Evolutionary conservation across 35 echinoderm and acorn worm species (phyloP).

Genomic region (Amphiura filiformis): DNA sequence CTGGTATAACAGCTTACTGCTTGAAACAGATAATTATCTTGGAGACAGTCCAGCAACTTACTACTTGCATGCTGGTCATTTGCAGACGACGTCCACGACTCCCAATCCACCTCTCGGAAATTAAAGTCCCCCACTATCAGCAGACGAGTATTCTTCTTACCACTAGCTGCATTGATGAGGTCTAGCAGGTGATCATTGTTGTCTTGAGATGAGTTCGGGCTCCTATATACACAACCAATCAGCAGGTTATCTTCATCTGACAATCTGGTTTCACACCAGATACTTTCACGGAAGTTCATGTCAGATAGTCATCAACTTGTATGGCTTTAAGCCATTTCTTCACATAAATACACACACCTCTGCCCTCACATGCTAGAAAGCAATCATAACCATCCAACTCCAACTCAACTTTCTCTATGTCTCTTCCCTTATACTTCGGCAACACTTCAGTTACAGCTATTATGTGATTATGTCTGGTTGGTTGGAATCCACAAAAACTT

Average conservation of each 20-base stretch:
- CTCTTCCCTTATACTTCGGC: background rate
- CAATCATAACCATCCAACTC: background rate
- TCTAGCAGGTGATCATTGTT: constrained; percentile 16
- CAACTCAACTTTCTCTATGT: background rate
- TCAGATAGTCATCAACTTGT: background rate
- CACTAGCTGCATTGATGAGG: background rate
- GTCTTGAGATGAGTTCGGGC: background rate
- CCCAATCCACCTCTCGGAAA: background rate
- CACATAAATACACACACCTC: constrained; percentile 31
- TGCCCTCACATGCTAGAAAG: background rate
- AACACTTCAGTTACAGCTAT: constrained; percentile 17
- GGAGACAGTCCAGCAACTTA: background rate
- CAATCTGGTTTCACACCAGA: background rate
- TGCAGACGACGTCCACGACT: background rate
- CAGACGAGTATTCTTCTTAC: background rate
- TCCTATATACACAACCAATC: constrained; percentile 24
- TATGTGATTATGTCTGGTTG: background rate
- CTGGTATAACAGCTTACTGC: background rate
- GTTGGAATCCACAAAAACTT: background rate
- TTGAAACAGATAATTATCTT: constrained; percentile 9
- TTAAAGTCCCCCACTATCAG: constrained; percentile 32
- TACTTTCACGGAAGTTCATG: constrained; percentile 5
- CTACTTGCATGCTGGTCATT: background rate
- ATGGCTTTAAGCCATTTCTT: background rate
- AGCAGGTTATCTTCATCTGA: background rate